phyloP scores from a whole-genome alignment of 2,113 vertebrate species.

The Hirundichthys speculiger region DNA sequence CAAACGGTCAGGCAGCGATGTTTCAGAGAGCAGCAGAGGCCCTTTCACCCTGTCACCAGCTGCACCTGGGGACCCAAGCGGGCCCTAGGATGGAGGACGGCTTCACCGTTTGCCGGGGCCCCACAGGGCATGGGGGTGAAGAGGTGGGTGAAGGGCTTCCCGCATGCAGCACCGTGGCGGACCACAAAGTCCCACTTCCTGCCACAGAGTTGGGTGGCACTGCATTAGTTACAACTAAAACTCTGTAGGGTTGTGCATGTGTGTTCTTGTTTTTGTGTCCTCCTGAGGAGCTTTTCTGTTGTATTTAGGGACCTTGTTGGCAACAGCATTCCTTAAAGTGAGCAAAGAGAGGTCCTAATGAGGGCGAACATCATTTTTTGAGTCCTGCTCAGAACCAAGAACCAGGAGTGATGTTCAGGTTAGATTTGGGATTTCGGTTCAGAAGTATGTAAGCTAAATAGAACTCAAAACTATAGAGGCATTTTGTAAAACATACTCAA shows the following conservation, averaged over 20 bases:
- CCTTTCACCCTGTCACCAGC: conserved; percentile 26
- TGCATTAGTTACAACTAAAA: conserved; percentile 80
- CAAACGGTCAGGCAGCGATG: conserved; percentile 2
- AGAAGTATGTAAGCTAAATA: too few species aligned
- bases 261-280: neutral
- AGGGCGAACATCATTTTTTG: too few species aligned
- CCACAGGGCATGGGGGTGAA: conserved; percentile 10
- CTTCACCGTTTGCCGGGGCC: conserved; percentile 9
- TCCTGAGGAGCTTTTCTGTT: too few species aligned
- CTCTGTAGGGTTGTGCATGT: conserved; percentile 48
- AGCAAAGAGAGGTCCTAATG: too few species aligned
- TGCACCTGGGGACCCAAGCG: conserved; percentile 23
- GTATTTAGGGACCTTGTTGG: too few species aligned
- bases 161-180: conserved; percentile 31
- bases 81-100: conserved; percentile 18
- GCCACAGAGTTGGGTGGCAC: conserved; percentile 80
- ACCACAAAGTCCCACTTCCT: conserved; percentile 79
- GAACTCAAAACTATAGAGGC: too few species aligned
- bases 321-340: too few species aligned
- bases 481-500: too few species aligned
- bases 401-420: too few species aligned
- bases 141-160: neutral
- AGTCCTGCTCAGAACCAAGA: too few species aligned
- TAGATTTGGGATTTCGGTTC: too few species aligned
- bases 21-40: conserved; percentile 10